These are phyloP conservation scores for Pantherophis vulpinus DNA, from an alignment of 2,797 vertebrate genomes.

Conservation along the genomic window DNA sequence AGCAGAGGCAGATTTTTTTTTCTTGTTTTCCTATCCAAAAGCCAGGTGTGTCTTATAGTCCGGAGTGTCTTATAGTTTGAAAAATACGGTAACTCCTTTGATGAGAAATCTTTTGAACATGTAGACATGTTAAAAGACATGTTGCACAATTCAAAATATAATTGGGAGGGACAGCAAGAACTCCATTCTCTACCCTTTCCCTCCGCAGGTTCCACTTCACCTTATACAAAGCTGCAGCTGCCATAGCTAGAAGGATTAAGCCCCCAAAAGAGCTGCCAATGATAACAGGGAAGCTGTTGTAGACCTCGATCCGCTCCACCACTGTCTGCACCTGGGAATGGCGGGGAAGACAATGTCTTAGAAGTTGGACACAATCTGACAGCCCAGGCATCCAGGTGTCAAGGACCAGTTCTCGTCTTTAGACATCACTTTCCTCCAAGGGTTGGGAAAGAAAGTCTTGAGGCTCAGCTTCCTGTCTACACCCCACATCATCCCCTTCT, in stretches of 20 bases:
- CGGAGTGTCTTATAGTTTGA: too few relatives aligned
- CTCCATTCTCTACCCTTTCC: background rate
- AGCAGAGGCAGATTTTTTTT: too few relatives aligned
- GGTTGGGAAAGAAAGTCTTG: background rate
- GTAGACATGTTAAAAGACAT: background rate
- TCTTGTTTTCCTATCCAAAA: too few relatives aligned
- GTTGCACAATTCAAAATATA: background rate
- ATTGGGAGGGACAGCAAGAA: background rate
- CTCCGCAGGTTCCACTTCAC: slow-evolving; percentile 58
- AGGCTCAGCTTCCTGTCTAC: background rate
- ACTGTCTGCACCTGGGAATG: slow-evolving; percentile 71
- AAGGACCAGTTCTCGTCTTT: background rate
- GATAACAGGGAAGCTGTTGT: slow-evolving; percentile 73
- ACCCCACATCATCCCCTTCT: too few relatives aligned
- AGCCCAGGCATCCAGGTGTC: background rate
- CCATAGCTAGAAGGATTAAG: slow-evolving; percentile 71
- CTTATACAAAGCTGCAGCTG: slow-evolving; percentile 78
- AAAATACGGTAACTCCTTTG: too few relatives aligned
- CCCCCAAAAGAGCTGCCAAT: slow-evolving; percentile 78
- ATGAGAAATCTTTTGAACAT: background rate
- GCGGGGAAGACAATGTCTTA: too few relatives aligned
- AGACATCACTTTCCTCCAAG: background rate
- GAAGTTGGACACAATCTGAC: background rate
- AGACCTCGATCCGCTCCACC: slow-evolving; percentile 71
- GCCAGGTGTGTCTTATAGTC: too few relatives aligned